A percentile compares a stretch with the other conserved stretches of the same genome.
phyloP scores from a whole-genome alignment of 2,888 invertebrate species.

The Atethmia centrago region DNA sequence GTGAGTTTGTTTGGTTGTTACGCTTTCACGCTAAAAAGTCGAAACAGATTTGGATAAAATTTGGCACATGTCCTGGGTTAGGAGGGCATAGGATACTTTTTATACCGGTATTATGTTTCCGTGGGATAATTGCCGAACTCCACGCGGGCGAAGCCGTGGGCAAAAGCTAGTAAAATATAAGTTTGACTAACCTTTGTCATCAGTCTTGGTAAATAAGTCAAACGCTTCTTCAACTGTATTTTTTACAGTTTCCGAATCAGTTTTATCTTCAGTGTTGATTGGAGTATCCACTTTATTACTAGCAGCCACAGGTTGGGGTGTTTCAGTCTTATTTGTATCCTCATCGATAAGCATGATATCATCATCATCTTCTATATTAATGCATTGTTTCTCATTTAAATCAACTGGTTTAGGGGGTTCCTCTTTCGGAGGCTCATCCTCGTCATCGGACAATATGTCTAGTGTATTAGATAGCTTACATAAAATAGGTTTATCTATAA shows the following conservation, averaged over 20 bases:
- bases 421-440: slow-evolving; percentile 74
- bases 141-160: too few species aligned
- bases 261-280: slow-evolving; percentile 41
- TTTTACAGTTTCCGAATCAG: slow-evolving; percentile 59
- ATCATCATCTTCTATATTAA: slow-evolving; percentile 84
- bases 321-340: slow-evolving; percentile 64
- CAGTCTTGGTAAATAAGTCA: slow-evolving; percentile 50
- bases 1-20: too few species aligned
- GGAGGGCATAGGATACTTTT: too few species aligned
- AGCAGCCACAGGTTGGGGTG: slow-evolving; percentile 42
- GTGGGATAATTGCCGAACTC: too few species aligned
- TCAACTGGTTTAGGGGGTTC: slow-evolving; percentile 40
- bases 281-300: slow-evolving; percentile 48
- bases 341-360: slow-evolving; percentile 87
- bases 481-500: slow-evolving; percentile 65
- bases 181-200: slow-evolving; percentile 65
- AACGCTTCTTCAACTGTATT: slow-evolving; percentile 44
- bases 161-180: not conserved
- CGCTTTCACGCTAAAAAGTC: too few species aligned
- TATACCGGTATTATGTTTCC: too few species aligned
- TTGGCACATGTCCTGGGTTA: too few species aligned
- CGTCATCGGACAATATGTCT: slow-evolving; percentile 85
- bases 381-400: slow-evolving; percentile 75
- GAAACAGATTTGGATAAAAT: too few species aligned
- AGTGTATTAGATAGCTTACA: slow-evolving; percentile 83